phyloP scores from a whole-genome alignment of 1,140 invertebrate genomes.

The Drosophila arawakana region DNA sequence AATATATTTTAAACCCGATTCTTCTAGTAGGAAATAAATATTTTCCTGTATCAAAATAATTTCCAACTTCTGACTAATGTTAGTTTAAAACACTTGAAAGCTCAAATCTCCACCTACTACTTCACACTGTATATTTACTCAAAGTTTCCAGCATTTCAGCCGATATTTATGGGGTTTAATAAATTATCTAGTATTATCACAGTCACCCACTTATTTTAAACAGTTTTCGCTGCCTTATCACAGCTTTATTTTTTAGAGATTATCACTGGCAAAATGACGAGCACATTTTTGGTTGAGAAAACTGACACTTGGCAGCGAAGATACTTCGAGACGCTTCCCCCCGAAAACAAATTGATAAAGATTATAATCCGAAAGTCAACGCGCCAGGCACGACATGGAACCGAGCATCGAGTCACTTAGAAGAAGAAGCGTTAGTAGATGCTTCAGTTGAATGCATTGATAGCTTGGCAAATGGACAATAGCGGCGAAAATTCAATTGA shows the following conservation, averaged over 20 bases:
- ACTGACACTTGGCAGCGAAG: slow-evolving; percentile 16
- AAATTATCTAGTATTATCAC: not conserved
- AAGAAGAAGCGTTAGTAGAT: not conserved
- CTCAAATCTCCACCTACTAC: too few species aligned
- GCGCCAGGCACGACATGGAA: slow-evolving; percentile 69
- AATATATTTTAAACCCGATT: not conserved
- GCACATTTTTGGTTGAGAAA: slow-evolving; percentile 30
- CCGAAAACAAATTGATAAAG: slow-evolving; percentile 71
- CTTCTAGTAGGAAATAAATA: too few species aligned
- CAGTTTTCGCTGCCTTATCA: not conserved
- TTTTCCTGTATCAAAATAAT: too few species aligned
- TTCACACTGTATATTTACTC: too few species aligned
- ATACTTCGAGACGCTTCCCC: slow-evolving; percentile 18
- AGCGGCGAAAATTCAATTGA: slow-evolving; percentile 67
- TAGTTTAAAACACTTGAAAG: too few species aligned
- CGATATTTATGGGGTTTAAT: not conserved
- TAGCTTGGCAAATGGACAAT: slow-evolving; percentile 39
- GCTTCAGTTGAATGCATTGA: slow-evolving; percentile 54
- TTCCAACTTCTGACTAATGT: too few species aligned
- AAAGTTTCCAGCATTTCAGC: not conserved
- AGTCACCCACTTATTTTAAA: not conserved
- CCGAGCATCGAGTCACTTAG: slow-evolving; percentile 23
- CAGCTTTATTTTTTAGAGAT: not conserved
- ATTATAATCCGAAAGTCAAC: slow-evolving; percentile 70
- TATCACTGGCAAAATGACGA: slow-evolving; percentile 13